These are phyloP conservation scores for Luffia ferchaultella DNA, from an alignment of 2,888 invertebrate species.

Conservation along the genomic window DNA sequence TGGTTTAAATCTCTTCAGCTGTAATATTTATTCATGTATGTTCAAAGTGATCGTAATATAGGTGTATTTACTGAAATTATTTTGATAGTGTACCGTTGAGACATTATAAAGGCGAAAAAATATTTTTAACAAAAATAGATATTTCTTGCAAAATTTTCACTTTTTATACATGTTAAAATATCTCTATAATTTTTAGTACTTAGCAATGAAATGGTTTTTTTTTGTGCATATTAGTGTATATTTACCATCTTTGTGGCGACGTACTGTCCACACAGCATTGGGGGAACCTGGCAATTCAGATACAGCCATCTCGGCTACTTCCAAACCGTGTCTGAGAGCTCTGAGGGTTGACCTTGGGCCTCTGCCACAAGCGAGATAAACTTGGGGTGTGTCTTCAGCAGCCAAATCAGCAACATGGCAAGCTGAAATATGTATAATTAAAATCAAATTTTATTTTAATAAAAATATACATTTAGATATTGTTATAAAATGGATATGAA, in stretches of 20 bases:
- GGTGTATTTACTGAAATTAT: no score
- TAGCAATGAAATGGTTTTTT: no score
- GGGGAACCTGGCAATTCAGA: conserved; percentile 99
- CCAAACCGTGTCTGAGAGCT: conserved; percentile 95
- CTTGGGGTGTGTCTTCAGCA: conserved; percentile 98
- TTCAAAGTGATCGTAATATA: no score
- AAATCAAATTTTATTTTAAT: background rate
- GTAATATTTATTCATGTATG: no score
- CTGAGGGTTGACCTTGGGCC: conserved; percentile 94
- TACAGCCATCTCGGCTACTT: conserved; percentile 99
- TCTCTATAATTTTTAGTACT: no score
- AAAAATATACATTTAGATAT: background rate
- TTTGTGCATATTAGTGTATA: conserved; percentile 17
- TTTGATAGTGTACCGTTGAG: no score
- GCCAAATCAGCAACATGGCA: conserved; percentile 93
- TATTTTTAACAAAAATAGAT: no score
- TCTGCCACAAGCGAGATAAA: conserved; percentile 95
- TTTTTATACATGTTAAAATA: no score
- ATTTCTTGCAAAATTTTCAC: no score
- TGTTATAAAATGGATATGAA: background rate
- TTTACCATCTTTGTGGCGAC: conserved; percentile 95
- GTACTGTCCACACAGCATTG: conserved; percentile 99
- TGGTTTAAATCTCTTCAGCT: no score
- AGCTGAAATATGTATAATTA: conserved; percentile 44
- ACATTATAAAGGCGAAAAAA: no score